Base-by-base conservation (phyloP, 2,113 vertebrate genomes). In the Phalacrocorax pelagicus region DNA sequence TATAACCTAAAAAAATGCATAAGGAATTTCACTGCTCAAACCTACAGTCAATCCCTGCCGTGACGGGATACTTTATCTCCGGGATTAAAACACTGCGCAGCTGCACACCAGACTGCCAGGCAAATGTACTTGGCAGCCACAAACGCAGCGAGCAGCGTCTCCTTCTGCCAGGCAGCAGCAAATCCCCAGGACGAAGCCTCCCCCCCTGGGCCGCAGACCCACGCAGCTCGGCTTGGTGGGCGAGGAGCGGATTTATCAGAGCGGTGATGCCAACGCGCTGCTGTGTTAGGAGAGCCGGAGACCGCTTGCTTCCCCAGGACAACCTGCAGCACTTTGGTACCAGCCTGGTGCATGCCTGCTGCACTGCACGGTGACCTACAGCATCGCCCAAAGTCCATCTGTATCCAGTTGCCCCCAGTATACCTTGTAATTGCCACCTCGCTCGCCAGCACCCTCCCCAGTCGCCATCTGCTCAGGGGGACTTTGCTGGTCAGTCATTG, bases 381-480 rank as follows among this genome's bases (percentile, higher is more conserved):
- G 74, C 86, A 13, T 13, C 55, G 1, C 72, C 15, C 55, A 0
- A 10, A 30, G 17, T 5, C 59, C 14, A 0, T 30, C 59, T 2
- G 0, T 3, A 9, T 15, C 49, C 32, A 11, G 57, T 3, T 10
- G 32, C 9, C 23, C 47, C 40, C 52, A 12, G 19, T 8, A 19
- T 98, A 99, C 99, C 99, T 99, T 99, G 95, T 98, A 99, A 87
- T 46, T 97, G n/a, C 96, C 98, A 63, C 97, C 98, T 38, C 96
- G 97, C 55, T 98, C 98, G 19, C 98, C 98, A 27, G 98, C 98
- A 54, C 98, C 98, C 96, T 99, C 99, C 82, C 98, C 98, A 65
- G 98, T 98, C 4, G 97, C 98, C 93, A 98, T 98, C 97, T 98
- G 98, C 95, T 99, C 98, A 2, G 98, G 98, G 24, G 96, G 95